Evolutionary conservation across 2,797 vertebrate species (phyloP), one percentile per base, ranked within the genome.

Genomic region (Adrianichthys oophorus): DNA sequence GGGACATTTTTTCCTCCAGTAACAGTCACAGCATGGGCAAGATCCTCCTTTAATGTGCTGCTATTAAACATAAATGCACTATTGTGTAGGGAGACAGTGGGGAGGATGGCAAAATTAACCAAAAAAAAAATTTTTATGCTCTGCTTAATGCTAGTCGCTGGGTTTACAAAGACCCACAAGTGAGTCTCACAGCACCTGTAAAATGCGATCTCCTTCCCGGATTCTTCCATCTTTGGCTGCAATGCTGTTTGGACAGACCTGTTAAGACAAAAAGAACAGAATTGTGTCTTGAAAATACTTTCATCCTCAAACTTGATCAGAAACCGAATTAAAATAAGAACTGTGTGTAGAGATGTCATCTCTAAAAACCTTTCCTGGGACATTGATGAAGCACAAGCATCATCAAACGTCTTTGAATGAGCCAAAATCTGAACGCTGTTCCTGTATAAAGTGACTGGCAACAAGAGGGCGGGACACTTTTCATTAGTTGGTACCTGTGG

Each of bases 241-340:
- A 17, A 98, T 95, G 87, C 96, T 98, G 73, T 98, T 95, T 23
- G 94, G 95, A 81, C 95, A 93, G 79, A 98, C 92, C 97, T 98
- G 87, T 60, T 14, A 37, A 57, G n/a, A 58, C 3, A 66, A n/a
- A 76, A 4, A 8, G 26, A 41, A 61, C 14, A 69, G 12, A 62
- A 59, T 21, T 59, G 65, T 59, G 24, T 7, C 15, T 53, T 10
- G 1, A 40, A 47, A 51, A 62, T 43, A 57, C 52, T 58, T 73
- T 42, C 2, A 54, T 56, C 16, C 42, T 65, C 5, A 52, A 41
- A 49, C 41, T 59, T 1, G 7, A 19, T 5, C 29, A 32, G 29
- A 32, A 5, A 7, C 4, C 7, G 4, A 26, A 37, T 37, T 37
- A 37, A 37, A 37, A 37, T 37, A 37, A 37, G 32, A 37, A 37